Evolutionary conservation across 2,797 vertebrate species (phyloP), one percentile per base, ranked within the genome.

Genomic region (Margarornis squamiger): DNA sequence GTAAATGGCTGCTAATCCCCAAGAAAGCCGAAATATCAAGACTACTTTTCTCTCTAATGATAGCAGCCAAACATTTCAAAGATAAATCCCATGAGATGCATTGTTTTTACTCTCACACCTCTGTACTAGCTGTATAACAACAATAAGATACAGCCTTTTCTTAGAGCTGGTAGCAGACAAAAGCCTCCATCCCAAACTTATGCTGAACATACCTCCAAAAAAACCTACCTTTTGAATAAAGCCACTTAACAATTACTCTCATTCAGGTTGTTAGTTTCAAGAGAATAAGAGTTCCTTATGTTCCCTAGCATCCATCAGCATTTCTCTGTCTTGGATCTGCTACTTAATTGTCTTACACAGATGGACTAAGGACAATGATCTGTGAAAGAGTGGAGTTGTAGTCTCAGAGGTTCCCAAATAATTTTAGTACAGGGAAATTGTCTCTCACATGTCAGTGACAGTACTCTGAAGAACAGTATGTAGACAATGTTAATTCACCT

Each of bases 51-150:
- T 24, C 13, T 62, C 46, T 30, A 29, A 0, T 63, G 32, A 63
- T 3, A 82, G 52, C 43, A 87, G 59, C 6, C 55, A 89, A 65
- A 38, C 8, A 38, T 9, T 61, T 67, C 13, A 55, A 57, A 91
- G 15, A 13, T 34, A 57, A 67, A 71, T 52, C 14, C 71, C 45
- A 32, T 1, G 11, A 34, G n/a, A 48, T 36, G 32, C 4, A 5
- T 1, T 46, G 36, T 29, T 48, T 66, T 63, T 19, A 70, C 2
- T 1, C 49, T 58, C 0, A 0, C 7, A 32, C 23, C 8, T 27
- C 54, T 66, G 32, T 14, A 5, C 15, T 30, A 27, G 11, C 24
- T 68, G n/a, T 24, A 0, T 3, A 74, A 26, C 7, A 57, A n/a
- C 24, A 65, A 6, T 2, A 29, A 73, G 17, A 21, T 4, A 10